Evolutionary conservation across 2,113 vertebrate species (phyloP).

Genomic region (Silurus glanis): DNA sequence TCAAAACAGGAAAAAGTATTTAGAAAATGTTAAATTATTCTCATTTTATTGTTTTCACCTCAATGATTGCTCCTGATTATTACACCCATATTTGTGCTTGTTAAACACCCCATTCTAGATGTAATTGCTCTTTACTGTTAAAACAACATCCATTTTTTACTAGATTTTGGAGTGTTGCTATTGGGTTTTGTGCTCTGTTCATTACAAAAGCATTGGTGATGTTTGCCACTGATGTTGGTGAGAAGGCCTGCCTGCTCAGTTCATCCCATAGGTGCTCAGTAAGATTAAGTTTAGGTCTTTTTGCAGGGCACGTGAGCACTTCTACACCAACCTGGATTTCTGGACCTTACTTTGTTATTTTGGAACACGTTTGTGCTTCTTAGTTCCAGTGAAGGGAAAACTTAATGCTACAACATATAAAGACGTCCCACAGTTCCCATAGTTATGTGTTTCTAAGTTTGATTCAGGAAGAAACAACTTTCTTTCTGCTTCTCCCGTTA

Average conservation of each 20-base stretch:
- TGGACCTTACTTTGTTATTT: no score
- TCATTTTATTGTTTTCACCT: neutral
- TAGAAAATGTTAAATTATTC: neutral
- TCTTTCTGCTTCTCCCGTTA: no score
- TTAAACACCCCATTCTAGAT: neutral
- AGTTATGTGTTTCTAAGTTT: no score
- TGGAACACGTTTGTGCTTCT: no score
- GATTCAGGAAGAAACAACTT: no score
- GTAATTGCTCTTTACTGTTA: neutral
- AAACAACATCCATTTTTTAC: neutral
- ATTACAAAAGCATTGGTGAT: no score
- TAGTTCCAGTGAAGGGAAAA: no score
- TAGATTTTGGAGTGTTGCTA: no score
- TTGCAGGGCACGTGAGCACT: neutral
- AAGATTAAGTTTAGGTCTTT: neutral
- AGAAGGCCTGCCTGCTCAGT: neutral
- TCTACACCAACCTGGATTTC: neutral
- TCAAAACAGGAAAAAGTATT: neutral
- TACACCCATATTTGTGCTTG: neutral
- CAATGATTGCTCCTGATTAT: neutral
- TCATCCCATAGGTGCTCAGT: neutral
- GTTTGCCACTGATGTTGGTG: neutral
- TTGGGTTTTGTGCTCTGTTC: neutral
- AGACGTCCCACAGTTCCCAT: no score
- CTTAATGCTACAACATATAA: no score